Conservation (phyloP, 2,113 vertebrate species). For the Pelodiscus sinensis region DNA sequence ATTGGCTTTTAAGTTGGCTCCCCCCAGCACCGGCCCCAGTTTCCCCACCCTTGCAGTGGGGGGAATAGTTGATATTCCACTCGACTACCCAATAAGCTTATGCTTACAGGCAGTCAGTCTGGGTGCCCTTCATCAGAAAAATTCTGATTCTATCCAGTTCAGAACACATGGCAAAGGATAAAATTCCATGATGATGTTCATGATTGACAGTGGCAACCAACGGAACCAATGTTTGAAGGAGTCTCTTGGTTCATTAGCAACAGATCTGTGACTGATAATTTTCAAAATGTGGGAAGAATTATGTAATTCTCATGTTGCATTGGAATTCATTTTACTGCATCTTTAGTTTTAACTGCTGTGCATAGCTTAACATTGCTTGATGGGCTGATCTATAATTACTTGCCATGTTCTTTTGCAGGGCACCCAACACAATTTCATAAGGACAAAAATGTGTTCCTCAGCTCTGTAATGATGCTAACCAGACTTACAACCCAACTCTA, state of each 20-base stretch:
- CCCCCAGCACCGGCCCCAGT: too few relatives aligned
- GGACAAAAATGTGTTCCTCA: constrained; percentile 55
- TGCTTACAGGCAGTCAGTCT: background rate
- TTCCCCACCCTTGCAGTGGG: too few relatives aligned
- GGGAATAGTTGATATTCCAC: too few relatives aligned
- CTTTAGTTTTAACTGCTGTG: constrained; percentile 19
- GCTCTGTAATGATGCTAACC: constrained; percentile 50
- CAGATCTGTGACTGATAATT: constrained; percentile 6
- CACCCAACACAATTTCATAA: constrained; percentile 36
- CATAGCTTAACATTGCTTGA: background rate
- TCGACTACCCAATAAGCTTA: background rate
- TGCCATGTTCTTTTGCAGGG: constrained; percentile 44
- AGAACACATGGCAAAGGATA: background rate
- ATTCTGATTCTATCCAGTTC: background rate
- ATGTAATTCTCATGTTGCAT: constrained; percentile 27
- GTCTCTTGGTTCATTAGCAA: constrained; percentile 18
- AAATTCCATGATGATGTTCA: background rate
- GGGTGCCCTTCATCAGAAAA: background rate
- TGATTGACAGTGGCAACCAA: background rate
- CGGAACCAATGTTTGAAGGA: constrained; percentile 14
- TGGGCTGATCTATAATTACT: background rate
- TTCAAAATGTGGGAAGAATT: background rate
- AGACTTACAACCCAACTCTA: constrained; percentile 57
- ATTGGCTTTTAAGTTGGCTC: too few relatives aligned
- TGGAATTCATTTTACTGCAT: constrained; percentile 22